phyloP scores from a whole-genome alignment of 2,888 invertebrate species.

The Diadromus collaris region DNA sequence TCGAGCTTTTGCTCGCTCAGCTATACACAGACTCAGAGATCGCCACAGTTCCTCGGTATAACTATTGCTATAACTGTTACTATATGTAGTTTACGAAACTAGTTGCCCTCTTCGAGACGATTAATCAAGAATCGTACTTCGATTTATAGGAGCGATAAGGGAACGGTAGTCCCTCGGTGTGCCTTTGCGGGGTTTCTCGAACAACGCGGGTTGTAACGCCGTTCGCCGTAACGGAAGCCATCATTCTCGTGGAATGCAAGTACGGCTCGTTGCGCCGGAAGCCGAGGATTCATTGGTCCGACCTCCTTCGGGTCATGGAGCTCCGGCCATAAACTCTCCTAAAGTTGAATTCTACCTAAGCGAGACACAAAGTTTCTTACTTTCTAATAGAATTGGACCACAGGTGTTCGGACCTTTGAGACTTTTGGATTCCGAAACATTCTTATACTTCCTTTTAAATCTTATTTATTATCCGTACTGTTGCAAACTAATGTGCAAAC shows the following conservation, averaged over 20 bases:
- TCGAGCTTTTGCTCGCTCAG: slow-evolving; percentile 42
- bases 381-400: slow-evolving; percentile 7
- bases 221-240: slow-evolving; percentile 62
- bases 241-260: slow-evolving; percentile 63
- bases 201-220: slow-evolving; percentile 41
- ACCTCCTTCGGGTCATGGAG: slow-evolving; percentile 49
- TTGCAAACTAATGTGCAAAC: neutral
- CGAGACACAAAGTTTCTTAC: slow-evolving; percentile 27
- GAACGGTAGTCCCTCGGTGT: slow-evolving; percentile 35
- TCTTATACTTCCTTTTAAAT: neutral
- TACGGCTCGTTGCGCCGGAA: slow-evolving; percentile 57
- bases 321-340: slow-evolving; percentile 34
- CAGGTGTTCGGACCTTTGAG: slow-evolving; percentile 3
- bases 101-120: slow-evolving; percentile 45
- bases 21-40: slow-evolving; percentile 17
- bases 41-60: slow-evolving; percentile 2
- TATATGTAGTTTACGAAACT: slow-evolving; percentile 32
- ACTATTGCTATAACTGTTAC: neutral
- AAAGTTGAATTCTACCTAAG: slow-evolving; percentile 39
- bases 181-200: slow-evolving; percentile 33
- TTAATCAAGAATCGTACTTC: slow-evolving; percentile 66
- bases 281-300: slow-evolving; percentile 56
- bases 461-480: too few species aligned
- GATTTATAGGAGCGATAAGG: slow-evolving; percentile 65
- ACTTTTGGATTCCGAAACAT: neutral